phyloP scores from a whole-genome alignment of 1,140 invertebrate species.

The Ceratitis capitata region DNA sequence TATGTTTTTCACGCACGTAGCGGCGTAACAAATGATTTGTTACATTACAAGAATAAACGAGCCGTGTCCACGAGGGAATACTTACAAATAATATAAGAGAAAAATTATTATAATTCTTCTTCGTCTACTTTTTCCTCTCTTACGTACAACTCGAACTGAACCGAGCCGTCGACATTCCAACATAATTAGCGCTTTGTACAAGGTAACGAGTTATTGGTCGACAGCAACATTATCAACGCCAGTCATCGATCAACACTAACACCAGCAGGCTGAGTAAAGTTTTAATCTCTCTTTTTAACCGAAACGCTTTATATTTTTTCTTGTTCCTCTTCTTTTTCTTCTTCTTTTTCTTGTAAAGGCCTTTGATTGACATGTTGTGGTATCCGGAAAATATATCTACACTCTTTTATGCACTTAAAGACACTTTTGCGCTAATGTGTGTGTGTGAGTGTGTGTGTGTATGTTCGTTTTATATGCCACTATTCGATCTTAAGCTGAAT shows the following conservation, averaged over 20 bases:
- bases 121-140: background rate
- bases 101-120: background rate
- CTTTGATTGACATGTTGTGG: slow-evolving; percentile 40
- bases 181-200: slow-evolving; percentile 25
- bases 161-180: slow-evolving; percentile 3
- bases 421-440: background rate
- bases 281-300: background rate
- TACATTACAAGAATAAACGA: slow-evolving; percentile 4
- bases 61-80: background rate
- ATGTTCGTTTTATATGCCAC: too few species aligned
- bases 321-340: background rate
- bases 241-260: slow-evolving; percentile 38
- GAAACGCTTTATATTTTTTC: too few species aligned
- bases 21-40: slow-evolving; percentile 28
- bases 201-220: slow-evolving; percentile 37
- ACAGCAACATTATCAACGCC: slow-evolving; percentile 30
- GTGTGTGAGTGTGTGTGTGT: background rate
- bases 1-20: slow-evolving; percentile 8
- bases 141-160: background rate
- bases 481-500: background rate
- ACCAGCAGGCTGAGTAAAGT: background rate
- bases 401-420: background rate
- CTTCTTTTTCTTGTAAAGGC: background rate
- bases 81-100: background rate
- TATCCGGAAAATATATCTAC: slow-evolving; percentile 32